A percentile compares a stretch with the other conserved stretches of the same genome.
Conservation (phyloP, 2,888 invertebrate genomes). For the Dascillus cervinus region DNA sequence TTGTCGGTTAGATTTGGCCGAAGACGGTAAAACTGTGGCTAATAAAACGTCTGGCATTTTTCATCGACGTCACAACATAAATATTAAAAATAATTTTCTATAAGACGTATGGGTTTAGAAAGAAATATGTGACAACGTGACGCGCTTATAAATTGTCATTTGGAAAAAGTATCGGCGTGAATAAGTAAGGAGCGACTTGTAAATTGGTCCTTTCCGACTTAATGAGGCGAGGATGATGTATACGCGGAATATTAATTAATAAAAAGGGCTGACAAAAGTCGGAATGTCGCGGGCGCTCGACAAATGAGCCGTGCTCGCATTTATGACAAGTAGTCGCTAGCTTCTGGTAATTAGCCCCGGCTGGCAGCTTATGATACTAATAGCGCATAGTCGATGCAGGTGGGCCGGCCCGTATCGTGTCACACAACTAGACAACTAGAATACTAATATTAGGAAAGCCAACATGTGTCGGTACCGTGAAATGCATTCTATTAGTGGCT, state of each 20-base stretch:
- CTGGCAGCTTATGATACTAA: constrained; percentile 29
- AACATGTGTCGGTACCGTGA: constrained; percentile 21
- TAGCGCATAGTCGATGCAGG: constrained; percentile 35
- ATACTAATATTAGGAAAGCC: constrained; percentile 34
- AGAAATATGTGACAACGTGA: constrained; percentile 29
- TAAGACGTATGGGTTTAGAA: constrained; percentile 25
- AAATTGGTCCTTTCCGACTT: constrained; percentile 35
- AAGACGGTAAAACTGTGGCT: no score
- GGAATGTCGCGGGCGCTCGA: constrained; percentile 21
- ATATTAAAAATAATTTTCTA: constrained; percentile 34
- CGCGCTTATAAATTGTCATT: constrained; percentile 32
- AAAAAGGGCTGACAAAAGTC: constrained; percentile 29
- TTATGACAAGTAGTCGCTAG: constrained; percentile 33
- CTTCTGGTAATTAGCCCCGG: constrained; percentile 33
- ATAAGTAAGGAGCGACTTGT: constrained; percentile 33
- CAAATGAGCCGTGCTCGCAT: constrained; percentile 31
- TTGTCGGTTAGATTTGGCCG: no score
- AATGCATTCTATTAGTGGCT: constrained; percentile 19
- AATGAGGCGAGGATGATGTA: constrained; percentile 36
- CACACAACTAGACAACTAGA: constrained; percentile 21
- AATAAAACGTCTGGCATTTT: constrained; percentile 25
- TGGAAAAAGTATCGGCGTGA: constrained; percentile 28
- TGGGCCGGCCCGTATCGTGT: constrained; percentile 34
- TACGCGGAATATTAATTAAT: constrained; percentile 36
- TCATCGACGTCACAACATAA: constrained; percentile 27